These are phyloP conservation scores for Lepidostoma basale DNA, from an alignment of 1,140 invertebrate genomes.

Conservation along the genomic window DNA sequence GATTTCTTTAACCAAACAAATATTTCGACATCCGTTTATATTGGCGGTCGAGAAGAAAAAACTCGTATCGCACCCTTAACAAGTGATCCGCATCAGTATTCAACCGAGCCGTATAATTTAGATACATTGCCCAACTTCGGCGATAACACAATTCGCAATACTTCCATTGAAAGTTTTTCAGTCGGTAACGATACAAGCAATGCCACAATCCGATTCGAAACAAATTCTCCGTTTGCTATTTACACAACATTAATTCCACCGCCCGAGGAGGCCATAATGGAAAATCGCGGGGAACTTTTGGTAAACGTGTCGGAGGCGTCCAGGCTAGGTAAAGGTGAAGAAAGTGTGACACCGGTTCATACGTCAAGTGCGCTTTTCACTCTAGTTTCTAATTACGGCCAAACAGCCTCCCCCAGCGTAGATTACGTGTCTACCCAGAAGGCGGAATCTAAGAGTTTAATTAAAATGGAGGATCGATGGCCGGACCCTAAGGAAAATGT, in stretches of 20 bases:
- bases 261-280: neutral
- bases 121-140: constrained; percentile 6
- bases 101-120: constrained; percentile 10
- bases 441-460: neutral
- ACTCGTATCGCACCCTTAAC: neutral
- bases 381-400: neutral
- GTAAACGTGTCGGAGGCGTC: neutral
- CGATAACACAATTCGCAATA: neutral
- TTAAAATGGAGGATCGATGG: neutral
- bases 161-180: neutral
- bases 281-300: constrained; percentile 2
- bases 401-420: neutral
- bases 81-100: constrained; percentile 10
- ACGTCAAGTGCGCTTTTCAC: neutral
- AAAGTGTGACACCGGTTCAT: neutral
- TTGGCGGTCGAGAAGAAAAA: no score
- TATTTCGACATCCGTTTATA: no score
- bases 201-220: neutral
- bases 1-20: no score
- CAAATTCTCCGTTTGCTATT: constrained; percentile 2
- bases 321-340: neutral
- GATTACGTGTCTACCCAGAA: neutral
- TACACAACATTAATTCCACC: constrained; percentile 12
- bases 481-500: neutral
- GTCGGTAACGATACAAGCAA: neutral